Evolutionary conservation across 1,140 invertebrate genomes (phyloP).

Genomic region (Doryteuthis pealeii): DNA sequence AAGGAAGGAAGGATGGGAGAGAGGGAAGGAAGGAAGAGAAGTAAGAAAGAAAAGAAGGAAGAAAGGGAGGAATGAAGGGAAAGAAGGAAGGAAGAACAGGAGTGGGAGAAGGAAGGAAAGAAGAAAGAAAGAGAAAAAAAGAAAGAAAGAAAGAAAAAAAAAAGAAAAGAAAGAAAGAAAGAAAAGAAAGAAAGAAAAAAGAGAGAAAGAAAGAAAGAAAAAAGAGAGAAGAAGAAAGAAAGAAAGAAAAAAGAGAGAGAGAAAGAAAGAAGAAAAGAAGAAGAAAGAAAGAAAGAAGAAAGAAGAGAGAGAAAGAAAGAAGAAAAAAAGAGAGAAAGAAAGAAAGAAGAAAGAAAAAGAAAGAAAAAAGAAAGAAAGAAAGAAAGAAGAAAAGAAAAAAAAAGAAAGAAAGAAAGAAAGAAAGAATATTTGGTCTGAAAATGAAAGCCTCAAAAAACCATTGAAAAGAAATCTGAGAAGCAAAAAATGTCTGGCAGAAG

Average conservation of each 20-base stretch:
- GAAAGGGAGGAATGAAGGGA: neutral
- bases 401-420: too few relatives aligned
- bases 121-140: neutral
- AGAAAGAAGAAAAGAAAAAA: neutral
- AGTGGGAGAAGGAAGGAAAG: neutral
- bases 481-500: too few relatives aligned
- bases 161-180: neutral
- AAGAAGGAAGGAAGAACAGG: neutral
- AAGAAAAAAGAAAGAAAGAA: neutral
- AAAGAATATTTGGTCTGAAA: too few relatives aligned
- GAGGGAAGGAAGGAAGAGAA: neutral
- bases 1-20: neutral
- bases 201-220: neutral
- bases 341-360: neutral
- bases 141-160: neutral
- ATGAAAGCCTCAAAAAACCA: too few relatives aligned
- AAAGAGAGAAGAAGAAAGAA: neutral
- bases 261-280: neutral
- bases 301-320: neutral
- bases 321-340: neutral
- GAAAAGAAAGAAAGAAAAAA: neutral
- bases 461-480: too few relatives aligned
- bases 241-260: neutral
- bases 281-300: neutral
- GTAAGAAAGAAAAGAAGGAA: neutral